Evolutionary conservation across 2,113 vertebrate species (phyloP).

Genomic region (Protomyctophum bolini): DNA sequence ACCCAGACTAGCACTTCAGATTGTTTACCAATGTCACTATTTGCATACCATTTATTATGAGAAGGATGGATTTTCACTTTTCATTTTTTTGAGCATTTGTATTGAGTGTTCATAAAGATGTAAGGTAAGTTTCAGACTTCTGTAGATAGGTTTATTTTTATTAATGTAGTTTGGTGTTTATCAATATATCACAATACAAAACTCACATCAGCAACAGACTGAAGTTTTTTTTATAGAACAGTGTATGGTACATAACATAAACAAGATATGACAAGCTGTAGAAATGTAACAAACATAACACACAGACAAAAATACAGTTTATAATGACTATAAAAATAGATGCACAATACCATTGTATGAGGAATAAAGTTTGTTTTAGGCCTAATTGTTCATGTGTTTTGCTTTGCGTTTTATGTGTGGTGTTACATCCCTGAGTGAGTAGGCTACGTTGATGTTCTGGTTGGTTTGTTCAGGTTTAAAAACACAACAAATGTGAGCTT

Average conservation of each 20-base stretch:
- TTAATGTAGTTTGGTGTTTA: constrained; percentile 30
- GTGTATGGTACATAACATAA: neutral
- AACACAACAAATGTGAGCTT: neutral
- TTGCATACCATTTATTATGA: too few species aligned
- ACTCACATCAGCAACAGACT: constrained; percentile 57
- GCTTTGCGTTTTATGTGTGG: constrained; percentile 20
- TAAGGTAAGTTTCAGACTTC: neutral
- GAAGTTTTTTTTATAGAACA: constrained; percentile 23
- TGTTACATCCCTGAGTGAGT: constrained; percentile 42
- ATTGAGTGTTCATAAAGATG: too few species aligned
- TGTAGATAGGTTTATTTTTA: constrained; percentile 42
- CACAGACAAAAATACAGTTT: constrained; percentile 37
- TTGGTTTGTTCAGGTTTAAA: constrained; percentile 8
- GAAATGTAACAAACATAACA: constrained; percentile 33
- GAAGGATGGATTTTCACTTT: too few species aligned
- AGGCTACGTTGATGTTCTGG: neutral
- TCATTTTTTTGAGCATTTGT: too few species aligned
- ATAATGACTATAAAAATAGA: constrained; percentile 34
- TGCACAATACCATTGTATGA: constrained; percentile 2
- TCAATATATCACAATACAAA: constrained; percentile 55
- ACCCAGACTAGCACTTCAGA: too few species aligned
- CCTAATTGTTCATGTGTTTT: constrained; percentile 7
- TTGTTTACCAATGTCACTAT: too few species aligned
- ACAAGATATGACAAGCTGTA: constrained; percentile 7
- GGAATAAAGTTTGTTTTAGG: neutral